Conservation (phyloP, 2,888 invertebrate species). For the Ceraclea dissimilis region DNA sequence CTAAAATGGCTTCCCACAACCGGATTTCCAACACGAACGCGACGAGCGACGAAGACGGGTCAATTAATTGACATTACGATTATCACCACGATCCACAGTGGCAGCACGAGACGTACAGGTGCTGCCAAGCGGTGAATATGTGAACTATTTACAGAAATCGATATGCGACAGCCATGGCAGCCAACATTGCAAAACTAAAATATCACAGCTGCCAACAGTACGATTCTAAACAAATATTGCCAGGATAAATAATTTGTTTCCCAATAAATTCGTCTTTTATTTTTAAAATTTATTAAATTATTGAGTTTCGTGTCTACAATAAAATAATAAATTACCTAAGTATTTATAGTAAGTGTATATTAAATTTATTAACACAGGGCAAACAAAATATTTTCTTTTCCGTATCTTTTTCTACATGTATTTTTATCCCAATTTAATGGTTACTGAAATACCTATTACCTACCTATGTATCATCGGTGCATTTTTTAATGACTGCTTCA, state of each 20-base stretch:
- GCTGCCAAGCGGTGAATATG: slow-evolving; percentile 15
- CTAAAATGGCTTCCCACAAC: slow-evolving; percentile 22
- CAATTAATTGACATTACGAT: slow-evolving; percentile 18
- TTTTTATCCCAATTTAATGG: too few species aligned
- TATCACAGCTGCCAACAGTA: neutral
- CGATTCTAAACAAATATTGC: neutral
- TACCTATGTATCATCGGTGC: too few species aligned
- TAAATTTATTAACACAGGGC: too few species aligned
- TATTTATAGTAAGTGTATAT: too few species aligned
- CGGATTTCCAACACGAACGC: slow-evolving; percentile 22
- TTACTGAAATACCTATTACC: too few species aligned
- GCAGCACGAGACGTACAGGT: slow-evolving; percentile 19
- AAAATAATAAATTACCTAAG: too few species aligned
- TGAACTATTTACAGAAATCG: slow-evolving; percentile 18
- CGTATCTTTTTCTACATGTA: too few species aligned
- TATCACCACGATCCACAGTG: slow-evolving; percentile 8
- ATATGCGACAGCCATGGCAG: slow-evolving; percentile 7
- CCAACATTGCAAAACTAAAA: slow-evolving; percentile 4
- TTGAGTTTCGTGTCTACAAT: too few species aligned
- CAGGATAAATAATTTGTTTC: neutral
- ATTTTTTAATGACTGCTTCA: too few species aligned
- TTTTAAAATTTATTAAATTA: too few species aligned
- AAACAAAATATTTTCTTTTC: too few species aligned
- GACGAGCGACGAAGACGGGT: slow-evolving; percentile 20
- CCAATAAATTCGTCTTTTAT: neutral